Evolutionary conservation across 2,113 vertebrate genomes (phyloP).

Genomic region (Anoplopoma fimbria): DNA sequence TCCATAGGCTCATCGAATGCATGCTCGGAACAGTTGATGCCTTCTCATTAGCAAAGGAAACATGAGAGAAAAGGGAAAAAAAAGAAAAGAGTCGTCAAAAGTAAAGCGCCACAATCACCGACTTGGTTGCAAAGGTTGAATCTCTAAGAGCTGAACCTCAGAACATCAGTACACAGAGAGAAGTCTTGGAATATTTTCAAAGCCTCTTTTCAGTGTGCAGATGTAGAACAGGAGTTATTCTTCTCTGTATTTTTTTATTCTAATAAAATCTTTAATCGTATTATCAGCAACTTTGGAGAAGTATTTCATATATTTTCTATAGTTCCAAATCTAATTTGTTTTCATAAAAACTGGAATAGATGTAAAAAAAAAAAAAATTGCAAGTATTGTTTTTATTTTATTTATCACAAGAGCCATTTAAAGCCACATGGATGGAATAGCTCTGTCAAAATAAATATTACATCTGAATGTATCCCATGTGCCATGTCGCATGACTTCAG

Average conservation of each 20-base stretch:
- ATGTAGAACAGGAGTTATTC: not conserved
- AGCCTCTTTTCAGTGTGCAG: not conserved
- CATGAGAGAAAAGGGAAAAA: slow-evolving; percentile 36
- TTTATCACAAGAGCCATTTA: not conserved
- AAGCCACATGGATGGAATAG: not conserved
- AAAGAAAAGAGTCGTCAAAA: slow-evolving; percentile 42
- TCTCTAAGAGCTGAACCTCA: slow-evolving; percentile 8
- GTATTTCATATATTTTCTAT: not conserved
- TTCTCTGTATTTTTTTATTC: not conserved
- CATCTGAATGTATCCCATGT: slow-evolving; percentile 1
- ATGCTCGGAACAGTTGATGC: slow-evolving; percentile 59
- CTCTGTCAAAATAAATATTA: slow-evolving; percentile 20
- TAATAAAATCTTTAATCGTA: not conserved
- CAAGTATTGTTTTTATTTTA: not conserved
- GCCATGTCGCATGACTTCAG: slow-evolving; percentile 17
- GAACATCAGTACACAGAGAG: not conserved
- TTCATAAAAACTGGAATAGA: too few relatives aligned
- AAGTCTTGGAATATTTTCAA: not conserved
- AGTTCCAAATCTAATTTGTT: not conserved
- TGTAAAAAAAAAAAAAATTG: too few relatives aligned
- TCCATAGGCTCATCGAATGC: slow-evolving; percentile 54
- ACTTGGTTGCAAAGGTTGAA: slow-evolving; percentile 30
- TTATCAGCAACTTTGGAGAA: not conserved
- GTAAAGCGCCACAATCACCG: not conserved
- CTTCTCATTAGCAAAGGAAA: slow-evolving; percentile 60